Evolutionary conservation across 2,113 vertebrate species (phyloP), one percentile per base, ranked within the genome.

Genomic region (Gnathonemus echidnorhynchus): DNA sequence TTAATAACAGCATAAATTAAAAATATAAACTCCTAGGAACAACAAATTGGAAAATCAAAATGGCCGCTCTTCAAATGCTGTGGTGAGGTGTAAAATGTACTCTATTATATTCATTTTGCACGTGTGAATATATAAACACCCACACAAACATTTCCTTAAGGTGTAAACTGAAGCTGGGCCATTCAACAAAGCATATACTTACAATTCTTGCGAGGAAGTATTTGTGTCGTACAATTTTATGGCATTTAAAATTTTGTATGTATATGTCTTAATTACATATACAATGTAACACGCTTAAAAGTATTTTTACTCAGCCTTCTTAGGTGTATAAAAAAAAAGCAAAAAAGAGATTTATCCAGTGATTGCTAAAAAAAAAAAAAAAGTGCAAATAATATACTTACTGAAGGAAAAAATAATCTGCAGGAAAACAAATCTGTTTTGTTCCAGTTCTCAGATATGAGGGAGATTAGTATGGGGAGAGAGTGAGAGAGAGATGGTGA

Each of bases 361-460:
- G 74, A 42, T 42, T 80, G 74, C 35, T 42, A 42, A 80, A 80
- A 15, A 39, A 77, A 4, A 9, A 39, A 39, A 42, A 42, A 42
- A 77, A 19, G 35, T 80, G 27, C 62, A 70, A 70, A 80, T 80
- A 80, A 80, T 35, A 80, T 42, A 80, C 74, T 80, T 42, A 80
- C 31, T 80, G 31, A 80, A 19, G 35, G 35, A 80, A 42, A 80
- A 42, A 80, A 80, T 42, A 80, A 80, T 80, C 74, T 80, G 74
- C 31, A 21, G 74, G 74, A 80, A 80, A 80, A 80, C 74, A 80
- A 42, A 80, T 80, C 74, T 80, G 35, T 80, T 80, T 80, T 80
- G 74, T 80, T 80, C 74, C 74, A 80, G 74, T 80, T 42, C 74
- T 80, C 35, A 80, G 74, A 80, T 80, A 80, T 80, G 74, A 80